These are phyloP conservation scores for Eilema griseolum DNA, from an alignment of 2,888 invertebrate species.

Conservation along the genomic window DNA sequence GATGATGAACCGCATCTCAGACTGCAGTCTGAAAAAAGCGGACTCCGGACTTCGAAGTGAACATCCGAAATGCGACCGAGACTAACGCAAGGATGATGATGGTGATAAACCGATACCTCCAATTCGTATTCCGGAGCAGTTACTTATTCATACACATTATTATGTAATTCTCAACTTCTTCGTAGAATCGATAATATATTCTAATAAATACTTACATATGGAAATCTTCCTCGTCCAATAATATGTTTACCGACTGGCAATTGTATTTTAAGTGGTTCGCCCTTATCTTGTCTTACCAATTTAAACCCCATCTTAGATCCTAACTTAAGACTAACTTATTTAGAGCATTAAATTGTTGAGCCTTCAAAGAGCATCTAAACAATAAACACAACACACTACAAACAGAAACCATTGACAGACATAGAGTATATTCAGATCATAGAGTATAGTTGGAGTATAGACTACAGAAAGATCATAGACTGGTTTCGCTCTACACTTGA, in stretches of 20 bases:
- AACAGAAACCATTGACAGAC: not conserved
- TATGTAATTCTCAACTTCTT: not conserved
- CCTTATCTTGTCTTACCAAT: constrained; percentile 68
- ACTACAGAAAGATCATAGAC: too few species aligned
- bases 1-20: too few species aligned
- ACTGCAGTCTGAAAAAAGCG: too few species aligned
- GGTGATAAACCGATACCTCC: not conserved
- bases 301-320: constrained; percentile 70
- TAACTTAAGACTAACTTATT: not conserved
- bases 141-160: not conserved
- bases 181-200: not conserved
- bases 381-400: not conserved
- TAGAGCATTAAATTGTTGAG: not conserved
- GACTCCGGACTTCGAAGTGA: not conserved
- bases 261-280: constrained; percentile 64
- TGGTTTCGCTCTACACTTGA: too few species aligned
- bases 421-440: not conserved
- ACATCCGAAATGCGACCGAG: not conserved
- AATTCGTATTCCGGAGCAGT: not conserved
- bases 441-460: not conserved
- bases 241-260: constrained; percentile 66
- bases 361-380: not conserved
- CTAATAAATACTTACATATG: constrained; percentile 65
- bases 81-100: not conserved
- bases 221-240: constrained; percentile 74